These are phyloP conservation scores for Copidosoma floridanum DNA, from an alignment of 1,140 invertebrate genomes.

Conservation along the genomic window DNA sequence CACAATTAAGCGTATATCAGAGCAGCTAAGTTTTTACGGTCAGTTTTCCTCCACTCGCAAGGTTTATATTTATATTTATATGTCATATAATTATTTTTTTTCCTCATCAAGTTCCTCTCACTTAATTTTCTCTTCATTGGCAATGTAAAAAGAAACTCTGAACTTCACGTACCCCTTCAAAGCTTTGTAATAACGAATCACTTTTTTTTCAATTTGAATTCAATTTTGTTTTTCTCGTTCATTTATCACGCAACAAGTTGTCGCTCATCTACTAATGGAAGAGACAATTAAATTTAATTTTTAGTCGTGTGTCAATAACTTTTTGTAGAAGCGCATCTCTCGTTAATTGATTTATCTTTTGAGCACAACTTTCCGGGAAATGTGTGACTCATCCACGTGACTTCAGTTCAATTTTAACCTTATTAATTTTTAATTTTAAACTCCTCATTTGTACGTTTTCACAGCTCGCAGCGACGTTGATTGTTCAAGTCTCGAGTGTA, in stretches of 20 bases:
- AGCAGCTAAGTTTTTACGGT: constrained; percentile 39
- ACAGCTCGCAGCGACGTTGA: constrained; percentile 21
- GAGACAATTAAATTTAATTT: constrained; percentile 30
- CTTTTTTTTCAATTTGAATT: neutral
- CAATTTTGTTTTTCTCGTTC: neutral
- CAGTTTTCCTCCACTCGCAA: constrained; percentile 15
- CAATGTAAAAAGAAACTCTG: neutral
- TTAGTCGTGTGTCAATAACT: no score
- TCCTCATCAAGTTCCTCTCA: neutral
- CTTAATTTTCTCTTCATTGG: neutral
- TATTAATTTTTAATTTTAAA: constrained; percentile 8
- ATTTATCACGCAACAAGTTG: constrained; percentile 22
- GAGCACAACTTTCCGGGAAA: constrained; percentile 1
- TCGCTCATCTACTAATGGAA: constrained; percentile 33
- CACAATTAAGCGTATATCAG: constrained; percentile 52
- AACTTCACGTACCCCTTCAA: neutral
- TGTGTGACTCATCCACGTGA: neutral
- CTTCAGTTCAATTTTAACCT: neutral
- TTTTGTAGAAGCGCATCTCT: no score
- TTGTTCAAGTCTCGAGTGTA: constrained; percentile 16
- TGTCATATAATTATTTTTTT: neutral
- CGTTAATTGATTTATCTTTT: neutral
- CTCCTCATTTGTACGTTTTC: constrained; percentile 19
- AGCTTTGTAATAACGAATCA: no score
- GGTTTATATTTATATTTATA: neutral